phyloP scores from a whole-genome alignment of 2,113 vertebrate species.

The Acrocephalus kingi region DNA sequence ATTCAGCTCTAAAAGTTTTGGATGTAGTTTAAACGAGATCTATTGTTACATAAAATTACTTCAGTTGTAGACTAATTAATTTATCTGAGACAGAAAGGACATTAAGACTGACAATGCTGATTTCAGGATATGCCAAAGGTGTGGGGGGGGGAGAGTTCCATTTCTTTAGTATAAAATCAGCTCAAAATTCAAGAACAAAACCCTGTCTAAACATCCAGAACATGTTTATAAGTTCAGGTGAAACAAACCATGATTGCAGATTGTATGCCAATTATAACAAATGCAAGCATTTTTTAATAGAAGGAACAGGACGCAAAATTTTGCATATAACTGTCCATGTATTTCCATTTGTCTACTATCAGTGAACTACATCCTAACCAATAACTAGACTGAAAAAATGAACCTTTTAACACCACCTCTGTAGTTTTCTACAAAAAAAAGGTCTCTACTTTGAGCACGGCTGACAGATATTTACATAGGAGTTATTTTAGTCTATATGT shows the following conservation, averaged over 20 bases:
- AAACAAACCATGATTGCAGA: background rate
- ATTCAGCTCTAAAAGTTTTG: background rate
- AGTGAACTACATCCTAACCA: background rate
- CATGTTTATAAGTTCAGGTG: accelerated
- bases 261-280: background rate
- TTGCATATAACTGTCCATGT: background rate
- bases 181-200: background rate
- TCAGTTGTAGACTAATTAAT: background rate
- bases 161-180: background rate
- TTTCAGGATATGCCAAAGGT: background rate
- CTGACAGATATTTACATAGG: background rate
- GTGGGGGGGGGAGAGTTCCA: too few species aligned
- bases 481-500: background rate
- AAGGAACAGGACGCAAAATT: background rate
- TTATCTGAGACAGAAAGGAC: background rate
- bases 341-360: background rate
- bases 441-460: background rate
- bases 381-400: background rate
- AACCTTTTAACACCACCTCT: background rate
- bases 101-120: background rate
- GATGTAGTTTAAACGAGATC: background rate
- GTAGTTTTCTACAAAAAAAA: background rate
- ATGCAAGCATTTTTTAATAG: background rate
- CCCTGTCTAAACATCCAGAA: background rate
- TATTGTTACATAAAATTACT: background rate